Percentiles rank a stretch among this genome's conserved stretches.
Conservation (phyloP, 2,113 vertebrate species). For the Crotophaga sulcirostris region DNA sequence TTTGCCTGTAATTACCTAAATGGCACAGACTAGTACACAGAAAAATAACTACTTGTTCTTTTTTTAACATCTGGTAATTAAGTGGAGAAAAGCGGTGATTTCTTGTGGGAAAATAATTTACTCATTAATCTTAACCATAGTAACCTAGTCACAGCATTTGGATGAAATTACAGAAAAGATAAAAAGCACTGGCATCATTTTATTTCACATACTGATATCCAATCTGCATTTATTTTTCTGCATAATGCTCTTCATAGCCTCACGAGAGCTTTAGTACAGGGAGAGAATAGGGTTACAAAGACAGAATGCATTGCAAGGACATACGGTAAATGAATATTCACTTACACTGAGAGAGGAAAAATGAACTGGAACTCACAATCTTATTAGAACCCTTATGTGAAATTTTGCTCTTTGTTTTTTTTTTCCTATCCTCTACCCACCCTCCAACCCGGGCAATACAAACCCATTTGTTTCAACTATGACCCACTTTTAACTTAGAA, state of each 20-base stretch:
- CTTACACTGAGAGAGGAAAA: neutral
- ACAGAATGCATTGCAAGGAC: neutral
- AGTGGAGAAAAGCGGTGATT: constrained; percentile 8
- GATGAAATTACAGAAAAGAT: constrained; percentile 20
- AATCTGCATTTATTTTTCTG: constrained; percentile 36
- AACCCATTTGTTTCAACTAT: neutral
- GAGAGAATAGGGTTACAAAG: neutral
- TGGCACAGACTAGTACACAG: constrained; percentile 2
- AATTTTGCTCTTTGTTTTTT: neutral
- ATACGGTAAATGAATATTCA: neutral
- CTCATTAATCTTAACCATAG: constrained; percentile 21
- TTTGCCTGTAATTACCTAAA: constrained; percentile 10
- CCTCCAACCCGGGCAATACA: neutral
- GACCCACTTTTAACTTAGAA: neutral
- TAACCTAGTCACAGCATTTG: constrained; percentile 23
- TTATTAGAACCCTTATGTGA: neutral
- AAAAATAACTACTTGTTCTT: neutral
- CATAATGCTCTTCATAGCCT: neutral
- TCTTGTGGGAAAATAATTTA: constrained; percentile 49
- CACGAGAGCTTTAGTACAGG: neutral
- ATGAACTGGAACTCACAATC: neutral
- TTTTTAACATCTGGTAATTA: constrained; percentile 38
- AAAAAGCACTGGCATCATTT: neutral
- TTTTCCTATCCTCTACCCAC: too few relatives aligned
- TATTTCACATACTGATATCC: neutral